Conservation (phyloP, 2,113 vertebrate species). For the Seriola aureovittata region DNA sequence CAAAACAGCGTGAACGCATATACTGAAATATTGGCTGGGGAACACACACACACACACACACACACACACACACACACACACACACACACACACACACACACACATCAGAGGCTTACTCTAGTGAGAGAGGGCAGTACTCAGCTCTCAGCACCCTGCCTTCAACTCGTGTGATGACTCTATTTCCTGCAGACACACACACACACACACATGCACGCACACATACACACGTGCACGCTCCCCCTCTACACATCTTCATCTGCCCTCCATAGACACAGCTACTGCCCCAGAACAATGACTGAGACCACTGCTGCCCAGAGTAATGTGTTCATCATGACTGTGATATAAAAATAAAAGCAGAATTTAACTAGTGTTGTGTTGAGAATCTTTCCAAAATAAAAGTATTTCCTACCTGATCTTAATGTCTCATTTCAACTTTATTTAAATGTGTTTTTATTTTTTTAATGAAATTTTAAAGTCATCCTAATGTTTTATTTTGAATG, state of each 20-base stretch:
- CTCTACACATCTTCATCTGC: slow-evolving; percentile 29
- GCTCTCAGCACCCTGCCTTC: slow-evolving; percentile 70
- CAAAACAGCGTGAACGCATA: slow-evolving; percentile 39
- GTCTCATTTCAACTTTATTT: too few species aligned
- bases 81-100: slow-evolving; percentile 34
- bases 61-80: slow-evolving; percentile 28
- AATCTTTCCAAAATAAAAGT: neutral
- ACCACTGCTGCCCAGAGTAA: neutral
- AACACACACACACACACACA: slow-evolving; percentile 36
- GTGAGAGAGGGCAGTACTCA: slow-evolving; percentile 34
- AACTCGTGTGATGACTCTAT: slow-evolving; percentile 65
- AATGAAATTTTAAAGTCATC: too few species aligned
- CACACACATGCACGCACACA: neutral
- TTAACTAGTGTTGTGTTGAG: neutral
- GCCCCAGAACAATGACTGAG: neutral
- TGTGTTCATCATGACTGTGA: neutral
- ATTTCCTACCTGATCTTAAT: neutral
- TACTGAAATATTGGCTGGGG: slow-evolving; percentile 43
- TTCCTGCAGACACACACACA: slow-evolving; percentile 33
- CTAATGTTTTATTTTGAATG: too few species aligned
- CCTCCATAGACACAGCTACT: neutral
- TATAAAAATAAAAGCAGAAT: neutral
- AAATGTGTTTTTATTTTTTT: too few species aligned
- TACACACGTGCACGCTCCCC: neutral
- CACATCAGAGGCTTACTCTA: slow-evolving; percentile 31